Percentiles rank a stretch among this genome's conserved stretches.
These are phyloP conservation scores for Acanthiza pusilla DNA, from an alignment of 2,797 vertebrate species.

Conservation along the genomic window DNA sequence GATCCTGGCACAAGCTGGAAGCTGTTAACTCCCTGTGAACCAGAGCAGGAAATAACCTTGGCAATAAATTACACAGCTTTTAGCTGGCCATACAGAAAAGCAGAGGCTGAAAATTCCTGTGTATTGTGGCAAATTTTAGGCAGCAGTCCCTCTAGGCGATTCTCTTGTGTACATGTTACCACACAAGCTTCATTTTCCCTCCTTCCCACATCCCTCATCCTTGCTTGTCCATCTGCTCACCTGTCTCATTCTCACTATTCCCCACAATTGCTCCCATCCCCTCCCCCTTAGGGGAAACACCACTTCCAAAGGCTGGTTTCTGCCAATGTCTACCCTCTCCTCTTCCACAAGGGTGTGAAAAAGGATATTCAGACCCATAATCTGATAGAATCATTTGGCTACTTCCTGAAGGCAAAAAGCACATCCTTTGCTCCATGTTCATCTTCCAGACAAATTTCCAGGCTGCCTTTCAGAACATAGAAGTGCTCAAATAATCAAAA, in stretches of 20 bases:
- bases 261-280: neutral
- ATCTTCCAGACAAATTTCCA: neutral
- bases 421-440: neutral
- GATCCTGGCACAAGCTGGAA: neutral
- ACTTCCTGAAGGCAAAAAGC: neutral
- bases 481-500: neutral
- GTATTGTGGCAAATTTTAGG: neutral
- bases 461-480: neutral
- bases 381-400: neutral
- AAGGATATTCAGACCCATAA: neutral
- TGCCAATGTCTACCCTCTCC: neutral
- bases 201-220: neutral
- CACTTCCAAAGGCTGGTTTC: neutral
- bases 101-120: neutral
- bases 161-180: neutral
- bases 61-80: neutral
- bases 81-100: neutral
- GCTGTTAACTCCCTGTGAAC: neutral
- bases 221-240: neutral
- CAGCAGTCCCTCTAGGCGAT: neutral
- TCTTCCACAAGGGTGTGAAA: neutral
- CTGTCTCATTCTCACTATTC: neutral
- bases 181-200: neutral
- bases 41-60: neutral
- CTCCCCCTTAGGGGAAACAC: neutral